Base-by-base conservation (phyloP, 2,888 invertebrate genomes). In the Leucophenga montana region DNA sequence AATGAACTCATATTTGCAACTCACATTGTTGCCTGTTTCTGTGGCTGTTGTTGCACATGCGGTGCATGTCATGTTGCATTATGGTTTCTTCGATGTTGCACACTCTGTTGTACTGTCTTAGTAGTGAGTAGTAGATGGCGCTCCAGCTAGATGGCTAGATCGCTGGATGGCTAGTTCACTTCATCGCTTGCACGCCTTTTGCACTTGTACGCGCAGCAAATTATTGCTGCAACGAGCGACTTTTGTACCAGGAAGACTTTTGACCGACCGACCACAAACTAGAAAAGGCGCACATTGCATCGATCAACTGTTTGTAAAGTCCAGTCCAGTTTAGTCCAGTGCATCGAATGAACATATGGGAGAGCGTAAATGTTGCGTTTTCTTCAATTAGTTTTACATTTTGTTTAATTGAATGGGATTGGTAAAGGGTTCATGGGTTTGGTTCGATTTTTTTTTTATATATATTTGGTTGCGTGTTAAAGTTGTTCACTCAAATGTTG, bases 1-100 rank as follows among this genome's bases (percentile, higher is more conserved):
- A 84, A 84, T 84, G 85, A 84, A 84, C 84, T 84, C 84, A 84
- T 85, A 84, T 81, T 83, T 84, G 85, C 80, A 82, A 80, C 83
- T 78, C 76, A 53, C 46, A 33, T 62, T 56, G 20, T 48, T 50
- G n/a, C 75, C 56, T 68, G 67, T 73, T 50, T 16, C 14, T 31
- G 8, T 16, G 31, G 59, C 13, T n/a, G 6, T 53, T 80, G 84
- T 77, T 81, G 78, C 82, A 79, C 82, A 82, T 80, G 84, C 82
- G 84, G 80, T 77, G 79, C 81, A 83, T 85, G 85, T 83, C 83
- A 83, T 85, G 80, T 83, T 83, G 80, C 82, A 83, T 83, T 83
- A 83, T 79, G 75, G 78, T 76, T 65, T 73, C 74, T 71, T 75
- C 57, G 44, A 61, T 67, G 71, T 72, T 46, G 66, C 67, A 74